Base-by-base conservation (phyloP, 2,113 vertebrate species). In the Sebastes schlegelii region DNA sequence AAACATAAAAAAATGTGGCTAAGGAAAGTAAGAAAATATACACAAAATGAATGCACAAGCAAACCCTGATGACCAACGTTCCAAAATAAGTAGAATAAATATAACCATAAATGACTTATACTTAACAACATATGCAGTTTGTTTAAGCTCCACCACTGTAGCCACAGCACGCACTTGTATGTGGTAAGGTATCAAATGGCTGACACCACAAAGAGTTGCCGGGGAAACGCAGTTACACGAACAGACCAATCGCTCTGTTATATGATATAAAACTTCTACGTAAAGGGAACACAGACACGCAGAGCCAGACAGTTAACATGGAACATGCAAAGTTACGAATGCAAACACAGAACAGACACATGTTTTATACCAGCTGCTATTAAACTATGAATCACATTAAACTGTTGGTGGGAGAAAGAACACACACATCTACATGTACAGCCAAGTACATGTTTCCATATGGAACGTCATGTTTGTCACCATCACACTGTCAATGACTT, bases 401-500 rank as follows among this genome's bases (percentile, higher is more conserved):
- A 73, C 42, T 34, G 7, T 45, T 21, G 48, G n/a, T 51, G 58
- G 46, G 63, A 52, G 2, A 26, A 26, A 9, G 51, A 65, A 58
- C 66, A 26, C 26, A 75, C 19, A 45, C 55, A 1, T 4, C 17
- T 10, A 57, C 19, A 66, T 7, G 10, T 48, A 8, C 6, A 23
- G 10, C 34, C n/a, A 6, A 51, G 46, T 3, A 75, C 26, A 57
- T 26, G 21, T 85, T 81, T 78, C 77, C 71, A 77, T 66, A 34
- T 72, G 82, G 40, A 60, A 46, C 70, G 66, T 26, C 68, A 16
- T 58, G 78, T 82, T 74, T 85, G 83, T 79, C 80, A 40, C 58
- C 3, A 51, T 86, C 74, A 71, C 77, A 60, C 75, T 79, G 63
- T 80, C 46, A 43, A 19, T 49, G 77, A 66, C 72, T 82, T 58